Evolutionary conservation across 1,140 invertebrate species (phyloP).

Genomic region (Hypsibius dujardini): DNA sequence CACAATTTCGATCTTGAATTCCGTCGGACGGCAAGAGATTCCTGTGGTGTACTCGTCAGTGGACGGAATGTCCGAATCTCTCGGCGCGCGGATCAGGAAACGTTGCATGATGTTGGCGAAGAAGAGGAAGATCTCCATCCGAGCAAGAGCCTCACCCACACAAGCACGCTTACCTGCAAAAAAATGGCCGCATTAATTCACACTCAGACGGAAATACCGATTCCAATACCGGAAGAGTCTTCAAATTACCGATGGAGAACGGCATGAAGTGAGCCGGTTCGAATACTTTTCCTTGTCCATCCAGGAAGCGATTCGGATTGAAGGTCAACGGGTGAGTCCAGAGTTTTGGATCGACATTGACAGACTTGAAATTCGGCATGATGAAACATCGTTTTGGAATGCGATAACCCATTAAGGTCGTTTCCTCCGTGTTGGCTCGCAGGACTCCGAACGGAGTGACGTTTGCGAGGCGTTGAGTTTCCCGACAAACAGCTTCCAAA

Average conservation of each 20-base stretch:
- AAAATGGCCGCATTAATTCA: slow-evolving; percentile 18
- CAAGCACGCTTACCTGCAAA: slow-evolving; percentile 24
- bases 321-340: slow-evolving; percentile 51
- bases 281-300: slow-evolving; percentile 42
- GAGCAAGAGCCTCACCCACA: slow-evolving; percentile 21
- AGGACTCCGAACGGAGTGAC: slow-evolving; percentile 61
- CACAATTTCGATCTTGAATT: neutral
- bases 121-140: slow-evolving; percentile 22
- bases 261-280: slow-evolving; percentile 56
- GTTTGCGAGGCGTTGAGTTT: slow-evolving; percentile 55
- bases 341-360: slow-evolving; percentile 52
- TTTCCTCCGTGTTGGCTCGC: slow-evolving; percentile 47
- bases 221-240: neutral
- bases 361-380: slow-evolving; percentile 58
- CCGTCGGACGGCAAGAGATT: neutral
- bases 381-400: slow-evolving; percentile 46
- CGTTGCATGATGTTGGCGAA: slow-evolving; percentile 19
- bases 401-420: slow-evolving; percentile 34
- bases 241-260: slow-evolving; percentile 51
- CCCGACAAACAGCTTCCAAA: slow-evolving; percentile 47
- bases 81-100: slow-evolving; percentile 12
- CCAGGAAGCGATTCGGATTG: slow-evolving; percentile 51
- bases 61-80: neutral
- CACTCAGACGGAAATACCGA: neutral
- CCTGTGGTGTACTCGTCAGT: neutral